A percentile compares a stretch with the other conserved stretches of the same genome.
Conservation (phyloP, 1,140 invertebrate genomes). For the Penaeus chinensis region DNA sequence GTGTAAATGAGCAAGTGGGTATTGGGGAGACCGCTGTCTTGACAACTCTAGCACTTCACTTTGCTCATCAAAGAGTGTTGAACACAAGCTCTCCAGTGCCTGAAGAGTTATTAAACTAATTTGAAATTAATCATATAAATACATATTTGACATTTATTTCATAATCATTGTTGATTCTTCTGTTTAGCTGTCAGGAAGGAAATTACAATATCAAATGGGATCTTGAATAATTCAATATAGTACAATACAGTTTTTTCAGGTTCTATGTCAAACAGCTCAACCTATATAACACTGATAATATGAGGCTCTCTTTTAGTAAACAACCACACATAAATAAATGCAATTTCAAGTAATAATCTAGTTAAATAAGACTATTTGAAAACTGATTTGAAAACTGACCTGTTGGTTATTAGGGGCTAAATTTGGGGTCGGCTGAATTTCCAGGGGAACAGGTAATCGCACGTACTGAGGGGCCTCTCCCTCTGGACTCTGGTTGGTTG, state of each 20-base stretch:
- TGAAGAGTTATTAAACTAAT: neutral
- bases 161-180: too few species aligned
- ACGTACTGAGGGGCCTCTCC: slow-evolving; percentile 55
- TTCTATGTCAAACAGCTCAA: too few species aligned
- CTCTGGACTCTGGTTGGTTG: slow-evolving; percentile 54
- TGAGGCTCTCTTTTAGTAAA: neutral
- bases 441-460: slow-evolving; percentile 47
- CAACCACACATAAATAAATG: neutral
- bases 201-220: too few species aligned
- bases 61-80: slow-evolving; percentile 47
- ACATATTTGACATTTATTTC: too few species aligned
- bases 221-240: too few species aligned
- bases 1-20: slow-evolving; percentile 42
- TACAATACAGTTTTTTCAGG: too few species aligned
- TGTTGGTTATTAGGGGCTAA: slow-evolving; percentile 46
- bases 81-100: slow-evolving; percentile 48
- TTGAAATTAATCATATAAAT: neutral
- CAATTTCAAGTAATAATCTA: neutral
- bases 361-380: neutral
- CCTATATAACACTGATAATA: too few species aligned
- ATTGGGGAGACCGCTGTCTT: slow-evolving; percentile 17
- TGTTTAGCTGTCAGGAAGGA: too few species aligned
- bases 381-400: slow-evolving; percentile 9
- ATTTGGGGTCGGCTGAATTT: slow-evolving; percentile 25
- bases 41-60: slow-evolving; percentile 44